Evolutionary conservation across 2,888 invertebrate species (phyloP).

Genomic region (Drosophila macrospina): DNA sequence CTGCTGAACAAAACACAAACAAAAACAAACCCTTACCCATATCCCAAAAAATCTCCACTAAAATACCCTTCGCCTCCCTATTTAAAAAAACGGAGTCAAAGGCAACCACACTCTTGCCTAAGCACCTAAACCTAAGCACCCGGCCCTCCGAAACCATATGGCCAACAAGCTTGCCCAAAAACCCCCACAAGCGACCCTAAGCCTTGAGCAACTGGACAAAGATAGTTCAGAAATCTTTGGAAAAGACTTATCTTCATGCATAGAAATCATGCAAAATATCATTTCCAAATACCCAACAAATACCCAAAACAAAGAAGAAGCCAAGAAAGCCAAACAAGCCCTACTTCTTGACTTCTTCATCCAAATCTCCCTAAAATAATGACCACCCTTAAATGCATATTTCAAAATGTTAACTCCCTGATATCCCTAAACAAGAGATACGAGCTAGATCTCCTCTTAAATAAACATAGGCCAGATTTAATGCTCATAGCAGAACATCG

Average conservation of each 20-base stretch:
- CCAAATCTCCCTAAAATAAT: not conserved
- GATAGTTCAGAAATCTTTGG: not conserved
- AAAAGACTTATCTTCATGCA: not conserved
- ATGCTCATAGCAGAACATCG: constrained; percentile 21
- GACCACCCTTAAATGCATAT: not conserved
- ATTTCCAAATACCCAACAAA: not conserved
- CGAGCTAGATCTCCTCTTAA: constrained; percentile 3
- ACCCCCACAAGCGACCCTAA: not conserved
- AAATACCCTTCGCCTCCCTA: not conserved
- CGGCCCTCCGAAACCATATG: not conserved
- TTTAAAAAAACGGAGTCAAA: not conserved
- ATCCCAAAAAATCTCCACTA: not conserved
- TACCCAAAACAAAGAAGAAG: not conserved
- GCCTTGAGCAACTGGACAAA: not conserved
- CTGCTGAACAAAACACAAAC: not conserved
- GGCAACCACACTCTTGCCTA: not conserved
- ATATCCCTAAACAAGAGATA: constrained; percentile 8
- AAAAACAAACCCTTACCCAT: not conserved
- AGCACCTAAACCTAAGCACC: not conserved
- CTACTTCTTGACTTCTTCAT: constrained; percentile 1
- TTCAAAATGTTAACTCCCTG: constrained; percentile 18
- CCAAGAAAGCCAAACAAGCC: not conserved
- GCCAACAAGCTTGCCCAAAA: not conserved
- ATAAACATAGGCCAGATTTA: constrained; percentile 6
- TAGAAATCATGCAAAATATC: not conserved